Conservation (phyloP, 2,888 invertebrate species). For the Thelaira solivaga region DNA sequence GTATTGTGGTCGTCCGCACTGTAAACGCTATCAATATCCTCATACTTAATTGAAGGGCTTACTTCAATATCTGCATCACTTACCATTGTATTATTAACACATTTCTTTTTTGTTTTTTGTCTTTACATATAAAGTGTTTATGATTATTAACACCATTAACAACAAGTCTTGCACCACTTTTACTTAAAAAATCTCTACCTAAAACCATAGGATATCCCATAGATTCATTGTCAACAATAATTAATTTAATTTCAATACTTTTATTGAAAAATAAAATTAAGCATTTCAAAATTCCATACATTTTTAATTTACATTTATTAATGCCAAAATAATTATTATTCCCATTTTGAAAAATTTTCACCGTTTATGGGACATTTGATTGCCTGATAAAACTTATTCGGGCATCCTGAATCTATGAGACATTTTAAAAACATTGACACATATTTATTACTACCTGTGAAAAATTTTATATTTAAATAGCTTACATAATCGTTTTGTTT, state of each 20-base stretch:
- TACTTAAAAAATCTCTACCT: constrained; percentile 43
- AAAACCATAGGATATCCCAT: constrained; percentile 34
- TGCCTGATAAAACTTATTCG: no score
- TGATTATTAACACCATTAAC: no score
- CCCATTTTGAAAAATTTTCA: constrained; percentile 36
- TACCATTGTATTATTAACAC: no score
- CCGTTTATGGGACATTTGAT: no score
- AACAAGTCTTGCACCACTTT: neutral
- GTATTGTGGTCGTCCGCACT: neutral
- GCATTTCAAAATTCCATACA: constrained; percentile 39
- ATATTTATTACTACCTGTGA: neutral
- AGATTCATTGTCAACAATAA: constrained; percentile 38
- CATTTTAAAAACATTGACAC: constrained; percentile 48
- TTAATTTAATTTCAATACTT: constrained; percentile 21
- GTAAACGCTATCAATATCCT: no score
- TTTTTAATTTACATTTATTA: constrained; percentile 50
- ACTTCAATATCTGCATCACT: neutral
- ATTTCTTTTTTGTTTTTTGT: no score
- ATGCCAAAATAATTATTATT: constrained; percentile 40
- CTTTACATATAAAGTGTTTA: no score
- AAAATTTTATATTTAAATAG: constrained; percentile 16
- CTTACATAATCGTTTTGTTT: constrained; percentile 25
- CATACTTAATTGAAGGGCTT: no score
- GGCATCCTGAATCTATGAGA: constrained; percentile 61
- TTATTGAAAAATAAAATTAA: constrained; percentile 33